Base-by-base conservation (phyloP, 2,797 vertebrate genomes). In the Orientallactaga sibirica region DNA sequence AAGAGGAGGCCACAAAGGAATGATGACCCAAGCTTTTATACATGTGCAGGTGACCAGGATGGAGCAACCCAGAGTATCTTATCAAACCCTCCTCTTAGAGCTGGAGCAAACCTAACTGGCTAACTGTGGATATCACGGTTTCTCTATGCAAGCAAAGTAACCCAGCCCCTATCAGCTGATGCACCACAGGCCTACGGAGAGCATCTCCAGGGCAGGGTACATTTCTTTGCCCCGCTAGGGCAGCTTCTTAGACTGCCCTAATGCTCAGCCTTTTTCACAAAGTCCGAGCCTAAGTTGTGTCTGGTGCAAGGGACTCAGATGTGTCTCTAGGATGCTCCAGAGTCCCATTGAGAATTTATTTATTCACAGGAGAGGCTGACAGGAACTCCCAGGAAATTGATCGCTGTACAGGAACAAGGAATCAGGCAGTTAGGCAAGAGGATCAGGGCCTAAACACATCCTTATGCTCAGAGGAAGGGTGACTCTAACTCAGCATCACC, bases 381-480 rank as follows among this genome's bases (percentile, higher is more conserved):
- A 67, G 41, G 27, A 25, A 66, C 37, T 84, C 75, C 58, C 68
- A 82, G 77, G 83, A 90, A 75, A 92, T 68, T 92, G 68, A 15
- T 87, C 64, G 83, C 48, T 22, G 7, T 64, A 27, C 24, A 71
- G 81, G 29, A 90, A 78, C 67, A 96, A 67, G 73, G 58, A 88
- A 48, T 14, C 15, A 58, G 55, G 55, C 12, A 58, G 43, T 79
- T 82, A 90, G 29, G 43, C 64, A 77, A 77, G 58, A 92, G 20
- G 68, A 67, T 4, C 58, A 24, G 24, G 48, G 18, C 27, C 81
- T 92, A 83, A 92, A 25, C 55, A 86, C 73, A 80, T 55, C 90
- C 82, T 76, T 76, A 20, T 78, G 68, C 75, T 89, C 84, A 55
- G 81, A 83, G 61, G 75, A 94, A 92, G 86, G 74, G 70, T 22